Base-by-base conservation (phyloP, 2,113 vertebrate genomes). In the Pampusana beccarii region DNA sequence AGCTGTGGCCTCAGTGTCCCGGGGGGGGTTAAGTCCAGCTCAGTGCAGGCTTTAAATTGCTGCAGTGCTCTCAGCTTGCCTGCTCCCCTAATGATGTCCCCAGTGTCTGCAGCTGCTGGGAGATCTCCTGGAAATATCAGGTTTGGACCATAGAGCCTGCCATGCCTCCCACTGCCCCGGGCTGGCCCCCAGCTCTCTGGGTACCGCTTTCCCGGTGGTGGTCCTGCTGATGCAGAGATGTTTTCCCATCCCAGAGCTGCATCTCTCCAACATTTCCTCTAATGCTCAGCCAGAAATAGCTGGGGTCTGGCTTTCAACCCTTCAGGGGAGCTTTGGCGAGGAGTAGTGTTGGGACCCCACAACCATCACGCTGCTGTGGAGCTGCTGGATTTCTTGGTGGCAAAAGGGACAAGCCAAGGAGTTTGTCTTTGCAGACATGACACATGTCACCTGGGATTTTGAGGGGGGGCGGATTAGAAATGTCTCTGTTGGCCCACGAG, bases 301-400 rank as follows among this genome's bases (percentile, higher is more conserved):
- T 51, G 38, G 38, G 57, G 5, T 90, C 15, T 75, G 74, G 24
- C 23, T 54, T n/a, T n/a, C 3, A 2, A 26, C 3, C 3, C 24
- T 17, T 21, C 1, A 14, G 46, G 62, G 71, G 60, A 79, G 56
- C 61, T 73, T 69, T 73, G 77, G 58, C 56, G 78, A 58, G 78
- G 36, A 34, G 36, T 56, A 58, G 73, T 0, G 0, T 19, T 20
- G 64, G 40, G 58, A 24, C 31, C 56, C 0, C 0, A 50, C 36
- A 60, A 38, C 66, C 1, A 1, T 60, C 7, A 4, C 1, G 2
- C 60, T 87, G 74, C 57, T 0, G 0, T 11, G 29, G 56, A 42
- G 46, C 6, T 66, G 23, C 56, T 80, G 81, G 29, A 24, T 89
- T 60, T 65, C 34, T 77, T 57, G 44, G 44, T 34, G 36, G 26